phyloP scores from a whole-genome alignment of 2,113 vertebrate genomes.

The Ciconia stormi region DNA sequence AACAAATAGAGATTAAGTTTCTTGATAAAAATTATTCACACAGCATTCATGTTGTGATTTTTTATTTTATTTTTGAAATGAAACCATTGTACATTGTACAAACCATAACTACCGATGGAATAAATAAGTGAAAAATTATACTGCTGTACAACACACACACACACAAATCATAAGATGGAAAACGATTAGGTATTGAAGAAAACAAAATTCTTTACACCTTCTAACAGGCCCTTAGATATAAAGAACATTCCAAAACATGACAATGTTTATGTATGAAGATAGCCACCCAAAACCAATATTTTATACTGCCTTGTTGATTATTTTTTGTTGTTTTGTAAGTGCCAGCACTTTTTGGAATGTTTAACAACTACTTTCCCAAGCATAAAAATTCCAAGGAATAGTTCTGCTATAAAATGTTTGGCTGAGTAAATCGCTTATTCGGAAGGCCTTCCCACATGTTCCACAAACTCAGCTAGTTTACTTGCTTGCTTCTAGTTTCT shows the following conservation, averaged over 20 bases:
- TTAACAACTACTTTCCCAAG: conserved; percentile 70
- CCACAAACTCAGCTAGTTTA: conserved; percentile 58
- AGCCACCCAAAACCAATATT: conserved; percentile 59
- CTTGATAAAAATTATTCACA: conserved; percentile 39
- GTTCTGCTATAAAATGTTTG: conserved; percentile 70
- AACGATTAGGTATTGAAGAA: conserved; percentile 73
- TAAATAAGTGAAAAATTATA: conserved; percentile 98
- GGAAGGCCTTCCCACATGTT: conserved; percentile 57
- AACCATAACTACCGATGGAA: conserved; percentile 97
- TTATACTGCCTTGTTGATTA: conserved; percentile 56
- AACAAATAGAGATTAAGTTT: not conserved
- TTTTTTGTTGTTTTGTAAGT: conserved; percentile 66
- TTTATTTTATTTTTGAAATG: conserved; percentile 84
- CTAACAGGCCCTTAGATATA: conserved; percentile 75
- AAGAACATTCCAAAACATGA: conserved; percentile 76
- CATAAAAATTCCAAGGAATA: conserved; percentile 70
- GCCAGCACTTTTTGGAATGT: conserved; percentile 83
- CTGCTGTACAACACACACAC: conserved; percentile 89
- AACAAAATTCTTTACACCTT: conserved; percentile 76
- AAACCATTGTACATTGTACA: conserved; percentile 93
- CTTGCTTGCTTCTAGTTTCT: conserved; percentile 45
- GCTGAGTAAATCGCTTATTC: conserved; percentile 58
- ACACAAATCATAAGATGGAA: conserved; percentile 80
- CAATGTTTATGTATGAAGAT: conserved; percentile 62
- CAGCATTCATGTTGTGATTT: conserved; percentile 68